Evolutionary conservation across 2,113 vertebrate species (phyloP).

Genomic region (Philantomba maxwellii): DNA sequence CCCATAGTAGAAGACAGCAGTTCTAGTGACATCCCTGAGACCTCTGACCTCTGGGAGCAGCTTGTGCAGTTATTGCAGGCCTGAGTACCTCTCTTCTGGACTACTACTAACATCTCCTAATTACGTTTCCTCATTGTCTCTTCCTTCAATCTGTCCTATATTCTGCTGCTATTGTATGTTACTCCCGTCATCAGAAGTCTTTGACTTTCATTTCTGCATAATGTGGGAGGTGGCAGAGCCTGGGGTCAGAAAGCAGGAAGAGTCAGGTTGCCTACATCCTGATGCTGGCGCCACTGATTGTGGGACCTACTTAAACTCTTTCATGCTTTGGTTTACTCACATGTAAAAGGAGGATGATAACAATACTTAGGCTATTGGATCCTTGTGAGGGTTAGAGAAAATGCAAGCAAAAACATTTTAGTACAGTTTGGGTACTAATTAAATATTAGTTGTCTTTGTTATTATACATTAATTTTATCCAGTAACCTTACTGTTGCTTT

Average conservation of each 20-base stretch:
- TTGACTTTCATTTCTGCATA: neutral
- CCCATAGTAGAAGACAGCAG: too few relatives aligned
- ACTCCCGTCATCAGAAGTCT: neutral
- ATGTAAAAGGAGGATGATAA: neutral
- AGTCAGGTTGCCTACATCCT: neutral
- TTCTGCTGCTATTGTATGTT: neutral
- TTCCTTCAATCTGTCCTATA: neutral
- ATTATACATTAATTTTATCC: neutral
- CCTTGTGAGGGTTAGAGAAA: neutral
- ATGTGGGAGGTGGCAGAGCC: neutral
- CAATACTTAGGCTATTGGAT: neutral
- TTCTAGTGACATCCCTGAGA: accelerated
- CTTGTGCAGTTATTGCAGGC: neutral
- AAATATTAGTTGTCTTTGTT: neutral
- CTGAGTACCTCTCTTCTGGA: neutral
- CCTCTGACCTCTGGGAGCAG: neutral
- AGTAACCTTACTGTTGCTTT: neutral
- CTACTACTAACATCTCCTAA: neutral
- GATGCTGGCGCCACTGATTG: neutral
- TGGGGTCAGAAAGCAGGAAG: neutral
- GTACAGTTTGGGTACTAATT: neutral
- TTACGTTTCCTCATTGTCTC: neutral
- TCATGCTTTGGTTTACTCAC: neutral
- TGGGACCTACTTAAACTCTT: too few relatives aligned
- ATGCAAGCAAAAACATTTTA: neutral